Percentiles rank a stretch among this genome's conserved stretches.
phyloP scores from a whole-genome alignment of 2,888 invertebrate species.

The Heteromyza rotundicornis region DNA sequence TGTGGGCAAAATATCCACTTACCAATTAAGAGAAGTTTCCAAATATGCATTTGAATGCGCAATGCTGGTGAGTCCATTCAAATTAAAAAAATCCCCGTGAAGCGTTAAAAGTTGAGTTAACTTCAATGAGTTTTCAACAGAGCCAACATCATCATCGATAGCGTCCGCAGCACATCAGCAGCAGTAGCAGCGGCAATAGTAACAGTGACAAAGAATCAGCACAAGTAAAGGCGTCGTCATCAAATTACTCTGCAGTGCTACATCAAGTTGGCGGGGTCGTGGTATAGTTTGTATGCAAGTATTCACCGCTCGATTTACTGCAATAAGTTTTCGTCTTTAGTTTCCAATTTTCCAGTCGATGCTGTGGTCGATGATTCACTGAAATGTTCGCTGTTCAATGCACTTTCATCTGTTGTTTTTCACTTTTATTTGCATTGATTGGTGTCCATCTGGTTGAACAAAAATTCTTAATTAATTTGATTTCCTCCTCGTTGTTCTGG shows the following conservation, averaged over 20 bases:
- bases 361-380: too few relatives aligned
- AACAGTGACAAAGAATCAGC: constrained; percentile 34
- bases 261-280: background rate
- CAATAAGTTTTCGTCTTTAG: too few relatives aligned
- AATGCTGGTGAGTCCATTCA: constrained; percentile 59
- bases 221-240: constrained; percentile 13
- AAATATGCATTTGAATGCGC: constrained; percentile 60
- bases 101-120: constrained; percentile 31
- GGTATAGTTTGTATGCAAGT: too few relatives aligned
- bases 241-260: background rate
- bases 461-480: too few relatives aligned
- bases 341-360: too few relatives aligned
- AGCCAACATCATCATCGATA: background rate
- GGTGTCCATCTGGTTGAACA: too few relatives aligned
- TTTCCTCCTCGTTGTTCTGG: too few relatives aligned
- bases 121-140: background rate
- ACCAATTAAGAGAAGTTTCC: constrained; percentile 60
- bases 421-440: too few relatives aligned
- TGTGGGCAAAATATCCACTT: constrained; percentile 44
- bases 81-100: constrained; percentile 36
- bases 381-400: too few relatives aligned
- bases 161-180: constrained; percentile 37
- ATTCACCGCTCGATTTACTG: too few relatives aligned
- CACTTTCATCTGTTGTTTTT: too few relatives aligned
- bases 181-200: constrained; percentile 7